phyloP scores from a whole-genome alignment of 1,140 invertebrate species.

The Phymastichus coffea region DNA sequence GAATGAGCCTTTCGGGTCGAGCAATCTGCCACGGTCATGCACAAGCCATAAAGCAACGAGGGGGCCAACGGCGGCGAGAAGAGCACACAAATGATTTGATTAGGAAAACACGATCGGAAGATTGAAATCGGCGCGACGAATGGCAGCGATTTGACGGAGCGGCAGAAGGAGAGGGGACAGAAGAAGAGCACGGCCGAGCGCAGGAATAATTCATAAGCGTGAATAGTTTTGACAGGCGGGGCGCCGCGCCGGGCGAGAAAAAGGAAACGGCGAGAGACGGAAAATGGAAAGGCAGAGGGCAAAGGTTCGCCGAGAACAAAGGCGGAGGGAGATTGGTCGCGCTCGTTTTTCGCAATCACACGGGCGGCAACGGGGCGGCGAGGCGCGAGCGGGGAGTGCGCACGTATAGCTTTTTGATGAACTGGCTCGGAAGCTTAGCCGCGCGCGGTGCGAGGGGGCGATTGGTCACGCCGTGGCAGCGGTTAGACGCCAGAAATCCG shows the following conservation, averaged over 20 bases:
- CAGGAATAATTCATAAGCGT: neutral
- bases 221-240: slow-evolving; percentile 13
- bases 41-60: too few relatives aligned
- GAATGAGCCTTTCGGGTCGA: too few relatives aligned
- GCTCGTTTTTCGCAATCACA: slow-evolving; percentile 8
- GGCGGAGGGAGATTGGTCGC: neutral
- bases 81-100: slow-evolving; percentile 5
- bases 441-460: too few relatives aligned
- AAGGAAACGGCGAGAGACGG: neutral
- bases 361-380: neutral
- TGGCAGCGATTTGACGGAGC: neutral
- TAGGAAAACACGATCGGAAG: slow-evolving; percentile 18
- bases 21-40: too few relatives aligned
- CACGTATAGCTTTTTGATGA: slow-evolving; percentile 16
- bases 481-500: too few relatives aligned
- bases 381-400: neutral
- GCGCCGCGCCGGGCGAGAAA: neutral
- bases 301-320: neutral
- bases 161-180: too few relatives aligned
- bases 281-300: neutral
- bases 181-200: too few relatives aligned
- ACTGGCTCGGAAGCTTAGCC: neutral
- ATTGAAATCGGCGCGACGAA: slow-evolving; percentile 17
- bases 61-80: too few relatives aligned
- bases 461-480: slow-evolving; percentile 4